Evolutionary conservation across 2,888 invertebrate genomes (phyloP), one percentile per base, ranked within the genome.

Genomic region (Agriopis aurantiaria): DNA sequence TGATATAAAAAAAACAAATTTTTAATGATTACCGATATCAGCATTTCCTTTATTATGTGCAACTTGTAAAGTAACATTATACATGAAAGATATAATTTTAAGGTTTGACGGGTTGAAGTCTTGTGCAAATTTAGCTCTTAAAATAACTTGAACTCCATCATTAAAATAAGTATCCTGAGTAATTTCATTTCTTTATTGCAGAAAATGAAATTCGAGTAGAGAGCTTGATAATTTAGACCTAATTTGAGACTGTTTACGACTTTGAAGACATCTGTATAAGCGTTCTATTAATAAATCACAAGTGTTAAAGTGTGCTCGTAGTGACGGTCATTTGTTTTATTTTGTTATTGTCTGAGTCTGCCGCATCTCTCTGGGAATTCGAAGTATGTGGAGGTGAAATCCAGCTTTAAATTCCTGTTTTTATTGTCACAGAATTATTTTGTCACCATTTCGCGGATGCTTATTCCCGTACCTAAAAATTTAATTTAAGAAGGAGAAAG

Each of bases 271-370:
- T 65, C 69, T 69, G 62, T 14, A 12, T 60, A 60, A 61, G 65
- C 51, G 65, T 52, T 61, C 61, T 69, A 65, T 52, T 40, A 65
- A 69, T 69, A 69, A 40, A 52, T 46, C 10, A 57, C 57, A 48
- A 48, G 14, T 65, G 61, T 69, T 68, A 76, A n/a, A n/a, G n/a
- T n/a, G 64, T 66, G 51, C 58, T 69, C 49, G 41, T 53, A 49
- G 61, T 71, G 66, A 65, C 51, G 59, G 51, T 63, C 60, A 51
- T 73, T 70, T 43, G 61, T 60, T 69, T 73, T 76, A 72, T 75
- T 69, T 73, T 77, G 75, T 75, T 77, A 73, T 75, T 71, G 74
- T 75, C 73, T 73, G 69, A 65, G 73, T 68, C 69, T 71, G 63
- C 63, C 56, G 55, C 23, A 52, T 57, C 40, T 60, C 48, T 71